Conservation (phyloP, 2,888 invertebrate species). For the Pecten maximus region DNA sequence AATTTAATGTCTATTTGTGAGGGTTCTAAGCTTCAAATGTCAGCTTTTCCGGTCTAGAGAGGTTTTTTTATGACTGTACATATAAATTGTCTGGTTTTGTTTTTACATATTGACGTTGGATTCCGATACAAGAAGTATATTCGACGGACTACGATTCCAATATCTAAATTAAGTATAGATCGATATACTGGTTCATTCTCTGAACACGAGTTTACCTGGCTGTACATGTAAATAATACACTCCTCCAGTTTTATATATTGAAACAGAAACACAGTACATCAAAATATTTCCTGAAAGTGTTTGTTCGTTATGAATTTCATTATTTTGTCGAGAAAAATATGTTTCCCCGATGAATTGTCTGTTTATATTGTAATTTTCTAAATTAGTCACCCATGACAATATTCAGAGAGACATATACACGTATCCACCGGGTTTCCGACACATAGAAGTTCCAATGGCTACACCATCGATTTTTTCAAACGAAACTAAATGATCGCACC, state of each 20-base stretch:
- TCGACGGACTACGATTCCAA: too few species aligned
- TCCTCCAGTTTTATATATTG: background rate
- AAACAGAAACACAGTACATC: background rate
- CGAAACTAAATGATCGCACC: constrained; percentile 4
- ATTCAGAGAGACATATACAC: background rate
- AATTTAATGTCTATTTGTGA: too few species aligned
- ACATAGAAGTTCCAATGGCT: background rate
- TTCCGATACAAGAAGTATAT: background rate
- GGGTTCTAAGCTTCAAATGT: too few species aligned
- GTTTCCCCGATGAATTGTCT: background rate
- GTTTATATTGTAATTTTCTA: constrained; percentile 2
- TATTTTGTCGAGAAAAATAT: background rate
- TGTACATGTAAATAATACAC: background rate
- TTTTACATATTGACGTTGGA: too few species aligned
- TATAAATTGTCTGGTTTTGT: too few species aligned
- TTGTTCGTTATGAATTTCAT: constrained; percentile 4
- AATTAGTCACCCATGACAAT: constrained; percentile 5
- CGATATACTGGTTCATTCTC: background rate
- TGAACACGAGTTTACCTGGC: background rate
- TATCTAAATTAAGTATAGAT: too few species aligned
- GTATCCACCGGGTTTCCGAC: background rate
- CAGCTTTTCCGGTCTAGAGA: too few species aligned
- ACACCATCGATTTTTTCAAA: constrained; percentile 28
- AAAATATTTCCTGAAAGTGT: background rate
- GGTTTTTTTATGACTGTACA: too few species aligned